Evolutionary conservation across 2,797 vertebrate species (phyloP), one percentile per base, ranked within the genome.

Genomic region (Ataeniobius toweri): DNA sequence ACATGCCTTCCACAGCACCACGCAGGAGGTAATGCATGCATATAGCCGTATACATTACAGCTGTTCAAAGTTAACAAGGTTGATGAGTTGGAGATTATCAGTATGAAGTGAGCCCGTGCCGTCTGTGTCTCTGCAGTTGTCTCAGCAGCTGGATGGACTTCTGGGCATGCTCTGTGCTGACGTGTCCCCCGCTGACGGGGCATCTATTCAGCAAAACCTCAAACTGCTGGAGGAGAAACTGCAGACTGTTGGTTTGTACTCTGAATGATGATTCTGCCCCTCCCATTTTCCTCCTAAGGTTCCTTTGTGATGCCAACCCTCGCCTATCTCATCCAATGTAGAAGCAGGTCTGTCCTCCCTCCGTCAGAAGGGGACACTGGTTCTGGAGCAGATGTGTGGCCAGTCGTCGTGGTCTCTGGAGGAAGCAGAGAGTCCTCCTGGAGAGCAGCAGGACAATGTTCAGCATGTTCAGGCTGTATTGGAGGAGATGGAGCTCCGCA

Each of bases 401-500:
- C 97, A 98, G 88, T 95, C 96, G 0, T 92, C 97, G 0, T 99
- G 98, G 97, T 93, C 97, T 55, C 96, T 88, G 76, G 92, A 98
- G 74, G 97, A 97, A 26, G 96, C 97, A 28, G 98, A 98, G 89
- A 97, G 97, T 81, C 96, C 96, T 24, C 94, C 96, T 3, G 95
- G 94, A 77, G 98, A 99, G 95, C 95, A 98, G 96, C 92, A 97
- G 92, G 97, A 99, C 86, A 98, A 97, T 79, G 90, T 97, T 71
- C 97, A 98, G 83, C 98, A 99, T 81, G 95, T 99, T 86, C 98
- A 99, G 91, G 95, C 96, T 39, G 96, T 99, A 76, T 98, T 99
- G 97, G 98, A 99, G 85, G 98, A 99, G 86, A 99, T 99, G 98
- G 97, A 99, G 84, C 97, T 99, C 74, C 97, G 98, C 78, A 99